phyloP scores from a whole-genome alignment of 1,140 invertebrate genomes.

The Tetraneura akinire region DNA sequence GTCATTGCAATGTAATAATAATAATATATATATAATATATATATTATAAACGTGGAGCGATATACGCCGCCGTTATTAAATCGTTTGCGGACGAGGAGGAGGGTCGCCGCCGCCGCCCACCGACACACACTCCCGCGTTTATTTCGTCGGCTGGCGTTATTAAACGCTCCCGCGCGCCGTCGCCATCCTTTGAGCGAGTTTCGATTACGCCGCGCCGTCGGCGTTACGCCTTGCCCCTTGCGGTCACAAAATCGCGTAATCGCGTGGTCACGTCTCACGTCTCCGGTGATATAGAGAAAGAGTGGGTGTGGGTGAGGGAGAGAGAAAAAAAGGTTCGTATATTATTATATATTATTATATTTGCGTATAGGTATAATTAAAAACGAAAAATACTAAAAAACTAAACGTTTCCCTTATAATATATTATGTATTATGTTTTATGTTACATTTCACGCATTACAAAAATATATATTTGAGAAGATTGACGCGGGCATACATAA shows the following conservation, averaged over 20 bases:
- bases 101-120: background rate
- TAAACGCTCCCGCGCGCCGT: background rate
- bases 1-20: background rate
- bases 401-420: no score
- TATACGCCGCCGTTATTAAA: background rate
- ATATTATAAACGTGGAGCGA: background rate
- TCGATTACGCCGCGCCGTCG: background rate
- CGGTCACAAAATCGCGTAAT: background rate
- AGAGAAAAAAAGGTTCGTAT: background rate
- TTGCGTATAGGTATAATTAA: background rate
- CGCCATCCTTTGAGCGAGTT: background rate
- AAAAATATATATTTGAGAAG: no score
- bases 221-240: background rate
- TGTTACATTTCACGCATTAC: no score
- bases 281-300: no score
- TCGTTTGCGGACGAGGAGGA: background rate
- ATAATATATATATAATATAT: constrained; percentile 2
- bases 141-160: background rate
- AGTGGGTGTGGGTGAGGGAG: background rate
- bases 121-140: background rate
- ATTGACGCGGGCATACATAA: no score
- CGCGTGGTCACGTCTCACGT: background rate
- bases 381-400: no score
- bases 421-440: no score
- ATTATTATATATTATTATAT: no score